Base-by-base conservation (phyloP, 2,888 invertebrate species). In the Carterocephalus palaemon region DNA sequence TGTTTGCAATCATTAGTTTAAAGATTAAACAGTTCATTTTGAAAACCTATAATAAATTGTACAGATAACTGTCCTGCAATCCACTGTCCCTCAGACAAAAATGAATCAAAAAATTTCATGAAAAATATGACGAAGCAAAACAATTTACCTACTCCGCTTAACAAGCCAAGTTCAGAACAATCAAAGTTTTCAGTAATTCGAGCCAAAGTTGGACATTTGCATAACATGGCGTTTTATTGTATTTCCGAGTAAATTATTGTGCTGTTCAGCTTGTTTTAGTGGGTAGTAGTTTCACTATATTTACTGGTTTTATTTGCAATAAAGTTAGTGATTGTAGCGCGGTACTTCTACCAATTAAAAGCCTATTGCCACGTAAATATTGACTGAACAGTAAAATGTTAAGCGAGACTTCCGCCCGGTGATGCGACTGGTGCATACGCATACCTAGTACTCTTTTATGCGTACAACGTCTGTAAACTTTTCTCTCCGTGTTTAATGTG, bases 101-200 rank as follows among this genome's bases (percentile, higher is more conserved):
- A 8, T 16, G 29, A 8, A 23, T 12, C 24, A 8, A 28, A 31
- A 19, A 4, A 40, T 49, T 48, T 47, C 29, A 41, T 46, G 45
- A 48, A 29, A 34, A 37, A 33, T 37, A 40, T 46, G 45, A 52
- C 43, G 40, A 37, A 42, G 47, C 46, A 34, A 46, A 26, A 49
- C 46, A 51, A 52, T 47, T 40, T 36, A n/a, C n/a, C n/a, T 34
- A 48, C 51, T 51, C 46, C 47, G 42, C 45, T 33, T 49, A 49
- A 47, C 46, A 37, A 48, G 48, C 47, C 36, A 36, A 43, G 43
- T 47, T 31, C 16, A 37, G 46, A 37, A 37, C 43, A 51, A 49
- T 56, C 53, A 49, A 54, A 40, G 36, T 46, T 41, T 22, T 36
- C 36, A 34, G 47, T 41, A 47, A 47, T 34, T 12, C 19, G 17